Conservation (phyloP, 2,888 invertebrate species). For the Conistra vaccinii region DNA sequence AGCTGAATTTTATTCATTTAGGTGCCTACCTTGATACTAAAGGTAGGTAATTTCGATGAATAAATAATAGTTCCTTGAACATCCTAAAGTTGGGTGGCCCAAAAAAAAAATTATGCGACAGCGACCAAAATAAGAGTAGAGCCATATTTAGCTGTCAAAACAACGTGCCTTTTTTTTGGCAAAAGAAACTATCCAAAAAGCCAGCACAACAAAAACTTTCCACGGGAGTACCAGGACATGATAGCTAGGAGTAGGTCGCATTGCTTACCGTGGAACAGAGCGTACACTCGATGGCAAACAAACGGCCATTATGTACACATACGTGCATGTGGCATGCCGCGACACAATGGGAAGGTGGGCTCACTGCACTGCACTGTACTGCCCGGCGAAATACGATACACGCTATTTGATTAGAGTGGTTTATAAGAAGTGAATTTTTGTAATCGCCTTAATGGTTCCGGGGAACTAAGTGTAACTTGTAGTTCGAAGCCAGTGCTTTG, state of each 20-base stretch:
- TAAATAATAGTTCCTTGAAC: neutral
- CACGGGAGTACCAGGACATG: slow-evolving; percentile 72
- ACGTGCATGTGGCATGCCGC: slow-evolving; percentile 61
- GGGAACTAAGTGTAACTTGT: slow-evolving; percentile 36
- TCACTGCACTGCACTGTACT: slow-evolving; percentile 42
- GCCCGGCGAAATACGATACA: slow-evolving; percentile 61
- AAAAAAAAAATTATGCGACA: neutral
- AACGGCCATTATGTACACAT: slow-evolving; percentile 67
- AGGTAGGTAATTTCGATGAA: neutral
- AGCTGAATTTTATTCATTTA: neutral
- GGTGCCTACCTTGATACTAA: neutral
- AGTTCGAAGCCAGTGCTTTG: slow-evolving; percentile 27
- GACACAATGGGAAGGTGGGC: slow-evolving; percentile 71
- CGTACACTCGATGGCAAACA: slow-evolving; percentile 65
- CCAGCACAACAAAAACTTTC: slow-evolving; percentile 39
- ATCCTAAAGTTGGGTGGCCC: neutral
- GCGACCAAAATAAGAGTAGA: neutral
- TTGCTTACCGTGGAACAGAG: slow-evolving; percentile 57
- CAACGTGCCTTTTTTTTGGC: slow-evolving; percentile 6
- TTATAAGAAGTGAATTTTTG: slow-evolving; percentile 54
- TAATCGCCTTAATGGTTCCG: slow-evolving; percentile 51
- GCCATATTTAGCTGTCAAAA: slow-evolving; percentile 26
- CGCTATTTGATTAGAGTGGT: slow-evolving; percentile 65
- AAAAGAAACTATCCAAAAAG: slow-evolving; percentile 44
- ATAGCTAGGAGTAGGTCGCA: slow-evolving; percentile 69